A percentile compares a stretch with the other conserved stretches of the same genome.
These are phyloP conservation scores for Anarhynchus alexandrinus DNA, from an alignment of 2,113 vertebrate species.

Conservation along the genomic window DNA sequence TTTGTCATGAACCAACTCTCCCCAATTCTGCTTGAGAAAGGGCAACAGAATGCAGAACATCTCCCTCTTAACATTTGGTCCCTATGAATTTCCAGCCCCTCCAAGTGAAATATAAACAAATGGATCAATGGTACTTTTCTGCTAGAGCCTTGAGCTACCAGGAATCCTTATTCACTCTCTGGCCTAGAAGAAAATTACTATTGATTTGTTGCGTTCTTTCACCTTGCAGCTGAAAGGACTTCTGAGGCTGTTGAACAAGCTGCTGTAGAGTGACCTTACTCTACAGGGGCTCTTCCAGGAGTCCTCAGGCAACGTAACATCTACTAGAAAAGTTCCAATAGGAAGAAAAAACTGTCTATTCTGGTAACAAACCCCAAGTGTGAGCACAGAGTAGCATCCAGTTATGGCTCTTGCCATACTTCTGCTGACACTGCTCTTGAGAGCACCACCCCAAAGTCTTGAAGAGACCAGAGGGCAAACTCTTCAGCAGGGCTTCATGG, in stretches of 20 bases:
- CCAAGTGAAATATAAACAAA: neutral
- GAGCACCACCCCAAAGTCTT: neutral
- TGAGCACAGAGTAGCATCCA: neutral
- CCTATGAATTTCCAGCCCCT: neutral
- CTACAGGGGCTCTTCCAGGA: neutral
- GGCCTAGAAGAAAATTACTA: neutral
- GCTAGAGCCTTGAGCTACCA: neutral
- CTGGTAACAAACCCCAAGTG: neutral
- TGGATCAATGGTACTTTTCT: neutral
- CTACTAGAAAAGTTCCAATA: neutral
- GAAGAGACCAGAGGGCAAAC: neutral
- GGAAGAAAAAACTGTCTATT: neutral
- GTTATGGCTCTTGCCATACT: neutral
- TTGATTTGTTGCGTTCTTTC: neutral
- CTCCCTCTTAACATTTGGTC: neutral
- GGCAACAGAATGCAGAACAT: neutral
- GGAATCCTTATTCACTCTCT: neutral
- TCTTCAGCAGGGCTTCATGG: neutral
- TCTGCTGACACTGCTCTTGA: neutral
- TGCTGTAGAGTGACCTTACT: neutral
- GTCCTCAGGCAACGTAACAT: neutral
- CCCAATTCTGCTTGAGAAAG: neutral
- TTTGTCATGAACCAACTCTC: neutral
- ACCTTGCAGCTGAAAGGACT: neutral
- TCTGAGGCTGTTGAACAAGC: neutral